Base-by-base conservation (phyloP, 2,888 invertebrate genomes). In the Smittia sp. region DNA sequence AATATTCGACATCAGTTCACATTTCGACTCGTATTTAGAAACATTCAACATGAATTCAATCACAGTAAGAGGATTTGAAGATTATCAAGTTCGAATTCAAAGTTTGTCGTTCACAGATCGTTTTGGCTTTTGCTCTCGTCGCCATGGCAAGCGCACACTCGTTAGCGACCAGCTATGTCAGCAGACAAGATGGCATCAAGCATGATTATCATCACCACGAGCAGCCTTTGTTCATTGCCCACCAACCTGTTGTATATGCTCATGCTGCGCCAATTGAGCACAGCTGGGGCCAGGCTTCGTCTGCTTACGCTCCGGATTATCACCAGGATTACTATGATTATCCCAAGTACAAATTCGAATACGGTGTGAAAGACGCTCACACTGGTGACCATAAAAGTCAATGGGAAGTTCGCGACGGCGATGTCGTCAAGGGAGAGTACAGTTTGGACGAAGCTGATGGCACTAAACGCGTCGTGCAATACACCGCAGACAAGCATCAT, bases 391-490 rank as follows among this genome's bases (percentile, higher is more conserved):
- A 65, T 27, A 18, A 65, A 2, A 27, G 27, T 13, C 65, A 65
- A 65, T 65, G 65, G 65, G 65, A 65, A 20, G 4, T 3, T 15
- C 18, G 65, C 9, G 27, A 65, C 20, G 65, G 65, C 3, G 65
- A 65, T 27, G 25, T 32, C 11, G 65, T 65, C 11, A 65, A 65
- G n/a, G 65, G 65, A 2, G 65, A 24, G 15, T 65, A 65, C 32
- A 81, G 82, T 1, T 78, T 85, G 4, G 83, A 85, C 75, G 83
- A 84, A 77, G 79, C 84, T 25, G 84, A 84, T 76, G 84, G 84
- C 62, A 84, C 84, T 0, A 83, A 84, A 15, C 79, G 85, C 75
- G 78, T 85, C 72, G 84, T 84, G 39, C 83, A 84, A 76, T 84
- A 84, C 76, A 79, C 80, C 1, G 83, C 84, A 22, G 84, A 84